phyloP scores from a whole-genome alignment of 2,113 vertebrate species.

The Spermophilus dauricus region DNA sequence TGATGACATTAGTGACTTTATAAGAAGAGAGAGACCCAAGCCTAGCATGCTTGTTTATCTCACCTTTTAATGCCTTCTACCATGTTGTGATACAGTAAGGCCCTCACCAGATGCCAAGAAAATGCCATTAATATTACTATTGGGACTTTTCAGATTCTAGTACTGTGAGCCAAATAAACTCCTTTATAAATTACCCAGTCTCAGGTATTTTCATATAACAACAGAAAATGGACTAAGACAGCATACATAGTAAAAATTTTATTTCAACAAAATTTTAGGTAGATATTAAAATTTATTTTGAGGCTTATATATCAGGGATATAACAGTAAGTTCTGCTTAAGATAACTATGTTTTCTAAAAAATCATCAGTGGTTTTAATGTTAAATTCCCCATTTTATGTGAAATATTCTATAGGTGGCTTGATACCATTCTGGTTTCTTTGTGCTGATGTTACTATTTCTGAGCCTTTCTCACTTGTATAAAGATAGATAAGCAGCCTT shows the following conservation, averaged over 20 bases:
- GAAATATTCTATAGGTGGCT: neutral
- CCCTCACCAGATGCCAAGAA: neutral
- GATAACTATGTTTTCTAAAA: neutral
- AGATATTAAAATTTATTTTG: conserved; percentile 37
- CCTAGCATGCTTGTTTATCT: neutral
- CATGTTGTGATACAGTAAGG: neutral
- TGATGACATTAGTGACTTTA: neutral
- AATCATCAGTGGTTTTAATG: neutral
- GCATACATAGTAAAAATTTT: neutral
- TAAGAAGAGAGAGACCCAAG: neutral
- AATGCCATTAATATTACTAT: neutral
- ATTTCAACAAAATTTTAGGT: neutral
- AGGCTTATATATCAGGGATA: neutral
- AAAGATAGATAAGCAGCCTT: neutral
- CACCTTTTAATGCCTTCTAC: neutral
- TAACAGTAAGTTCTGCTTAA: neutral
- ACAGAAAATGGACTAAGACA: neutral
- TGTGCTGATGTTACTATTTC: conserved; percentile 2
- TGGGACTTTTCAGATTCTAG: neutral
- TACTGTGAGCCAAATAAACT: neutral
- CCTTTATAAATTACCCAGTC: neutral
- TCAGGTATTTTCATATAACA: neutral
- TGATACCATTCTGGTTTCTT: neutral
- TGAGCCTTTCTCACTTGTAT: neutral
- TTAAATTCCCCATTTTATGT: neutral